These are phyloP conservation scores for Salvelinus namaycush DNA, from an alignment of 2,113 vertebrate genomes.

Conservation along the genomic window DNA sequence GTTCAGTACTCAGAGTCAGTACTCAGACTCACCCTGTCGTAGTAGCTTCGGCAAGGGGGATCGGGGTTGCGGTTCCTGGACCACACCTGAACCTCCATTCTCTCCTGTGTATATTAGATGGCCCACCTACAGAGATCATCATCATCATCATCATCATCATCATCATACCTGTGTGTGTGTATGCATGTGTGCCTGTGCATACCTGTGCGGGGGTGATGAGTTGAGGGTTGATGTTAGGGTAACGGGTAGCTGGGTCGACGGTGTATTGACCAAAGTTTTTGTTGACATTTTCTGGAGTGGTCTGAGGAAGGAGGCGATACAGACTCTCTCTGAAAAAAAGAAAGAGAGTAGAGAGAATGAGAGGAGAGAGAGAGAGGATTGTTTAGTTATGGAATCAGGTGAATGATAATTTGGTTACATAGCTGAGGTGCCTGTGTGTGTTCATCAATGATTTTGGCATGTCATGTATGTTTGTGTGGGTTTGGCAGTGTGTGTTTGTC, in stretches of 20 bases:
- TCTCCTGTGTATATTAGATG: slow-evolving; percentile 91
- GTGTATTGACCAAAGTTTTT: slow-evolving; percentile 93
- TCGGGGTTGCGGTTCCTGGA: slow-evolving; percentile 71
- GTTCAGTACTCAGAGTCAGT: not conserved
- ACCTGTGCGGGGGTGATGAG: slow-evolving; percentile 87
- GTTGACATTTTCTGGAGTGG: slow-evolving; percentile 95
- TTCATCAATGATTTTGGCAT: not conserved
- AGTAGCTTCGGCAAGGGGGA: slow-evolving; percentile 76
- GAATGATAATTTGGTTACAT: not conserved
- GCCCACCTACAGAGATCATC: slow-evolving; percentile 76
- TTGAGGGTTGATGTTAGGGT: slow-evolving; percentile 84
- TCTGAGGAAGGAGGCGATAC: slow-evolving; percentile 91
- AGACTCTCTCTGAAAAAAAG: slow-evolving; percentile 84
- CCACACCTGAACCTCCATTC: slow-evolving; percentile 69
- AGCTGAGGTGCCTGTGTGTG: not conserved
- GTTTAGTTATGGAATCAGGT: not conserved
- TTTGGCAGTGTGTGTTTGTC: no score
- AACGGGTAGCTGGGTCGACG: slow-evolving; percentile 89
- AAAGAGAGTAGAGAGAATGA: not conserved
- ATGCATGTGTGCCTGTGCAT: slow-evolving; percentile 10
- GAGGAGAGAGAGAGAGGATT: not conserved
- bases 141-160: not conserved
- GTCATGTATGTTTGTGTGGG: no score
- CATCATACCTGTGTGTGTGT: not conserved
- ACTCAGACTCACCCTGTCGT: slow-evolving; percentile 75